A percentile compares a stretch with the other conserved stretches of the same genome.
These are phyloP conservation scores for Muntiacus muntjak DNA, from an alignment of 2,113 vertebrate species.

Conservation along the genomic window DNA sequence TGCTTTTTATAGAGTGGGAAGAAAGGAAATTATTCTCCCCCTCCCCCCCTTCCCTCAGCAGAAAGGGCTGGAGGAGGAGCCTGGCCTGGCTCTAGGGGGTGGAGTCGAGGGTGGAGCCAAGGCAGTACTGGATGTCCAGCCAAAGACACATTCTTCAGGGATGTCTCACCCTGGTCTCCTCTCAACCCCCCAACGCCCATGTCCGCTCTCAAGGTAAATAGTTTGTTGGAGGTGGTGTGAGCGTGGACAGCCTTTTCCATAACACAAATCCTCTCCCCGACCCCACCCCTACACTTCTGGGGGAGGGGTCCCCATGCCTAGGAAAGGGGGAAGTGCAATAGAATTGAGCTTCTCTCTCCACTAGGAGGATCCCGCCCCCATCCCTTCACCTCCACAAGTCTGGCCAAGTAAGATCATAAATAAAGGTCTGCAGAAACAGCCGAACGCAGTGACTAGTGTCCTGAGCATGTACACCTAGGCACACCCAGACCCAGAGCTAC, in stretches of 20 bases:
- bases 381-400: not conserved
- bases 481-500: not conserved
- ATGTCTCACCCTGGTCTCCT: slow-evolving; percentile 5
- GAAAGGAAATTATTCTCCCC: not conserved
- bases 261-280: not conserved
- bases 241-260: not conserved
- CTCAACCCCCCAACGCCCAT: not conserved
- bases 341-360: not conserved
- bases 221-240: not conserved
- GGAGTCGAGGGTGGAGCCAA: not conserved
- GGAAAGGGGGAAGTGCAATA: not conserved
- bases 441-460: not conserved
- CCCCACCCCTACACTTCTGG: not conserved
- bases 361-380: not conserved
- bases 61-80: not conserved
- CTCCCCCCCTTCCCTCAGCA: not conserved
- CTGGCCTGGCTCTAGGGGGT: not conserved
- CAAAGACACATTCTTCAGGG: slow-evolving; percentile 52
- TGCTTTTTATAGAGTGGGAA: not conserved
- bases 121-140: slow-evolving; percentile 61
- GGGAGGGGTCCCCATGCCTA: not conserved
- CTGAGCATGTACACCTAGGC: not conserved
- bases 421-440: not conserved
- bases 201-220: slow-evolving; percentile 44
- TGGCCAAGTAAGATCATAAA: not conserved